Evolutionary conservation across 2,797 vertebrate species (phyloP).

Genomic region (Trematomus bernacchii): DNA sequence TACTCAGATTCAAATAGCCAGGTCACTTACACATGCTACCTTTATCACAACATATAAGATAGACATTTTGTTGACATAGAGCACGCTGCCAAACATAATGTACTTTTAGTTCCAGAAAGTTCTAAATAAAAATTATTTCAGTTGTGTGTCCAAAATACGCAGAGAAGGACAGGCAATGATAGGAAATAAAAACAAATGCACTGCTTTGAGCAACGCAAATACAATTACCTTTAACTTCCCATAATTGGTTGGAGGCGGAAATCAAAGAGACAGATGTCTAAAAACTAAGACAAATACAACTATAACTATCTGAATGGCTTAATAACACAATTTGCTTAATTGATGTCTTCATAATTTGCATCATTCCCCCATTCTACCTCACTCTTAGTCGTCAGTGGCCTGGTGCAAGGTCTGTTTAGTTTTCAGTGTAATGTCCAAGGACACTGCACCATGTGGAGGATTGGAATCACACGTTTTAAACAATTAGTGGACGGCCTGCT

Average conservation of each 20-base stretch:
- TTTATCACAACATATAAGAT: no score
- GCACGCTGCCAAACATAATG: neutral
- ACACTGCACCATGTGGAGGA: neutral
- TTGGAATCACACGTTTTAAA: neutral
- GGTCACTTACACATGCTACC: neutral
- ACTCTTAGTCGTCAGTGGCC: neutral
- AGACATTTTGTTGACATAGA: no score
- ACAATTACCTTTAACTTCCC: no score
- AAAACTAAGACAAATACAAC: no score
- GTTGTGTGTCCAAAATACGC: neutral
- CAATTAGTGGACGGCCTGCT: neutral
- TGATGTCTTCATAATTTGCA: neutral
- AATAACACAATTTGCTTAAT: no score
- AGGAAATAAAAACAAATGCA: neutral
- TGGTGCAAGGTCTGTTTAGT: neutral
- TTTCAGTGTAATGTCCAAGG: neutral
- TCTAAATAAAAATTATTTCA: neutral
- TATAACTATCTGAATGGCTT: no score
- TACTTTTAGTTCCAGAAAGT: neutral
- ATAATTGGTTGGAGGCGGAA: no score
- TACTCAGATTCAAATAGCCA: neutral
- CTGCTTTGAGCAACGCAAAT: no score
- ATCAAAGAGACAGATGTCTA: neutral
- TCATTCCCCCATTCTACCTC: neutral
- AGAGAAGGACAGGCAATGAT: neutral